Evolutionary conservation across 2,888 invertebrate species (phyloP), one percentile per base, ranked within the genome.

Genomic region (Orchestes rusci): DNA sequence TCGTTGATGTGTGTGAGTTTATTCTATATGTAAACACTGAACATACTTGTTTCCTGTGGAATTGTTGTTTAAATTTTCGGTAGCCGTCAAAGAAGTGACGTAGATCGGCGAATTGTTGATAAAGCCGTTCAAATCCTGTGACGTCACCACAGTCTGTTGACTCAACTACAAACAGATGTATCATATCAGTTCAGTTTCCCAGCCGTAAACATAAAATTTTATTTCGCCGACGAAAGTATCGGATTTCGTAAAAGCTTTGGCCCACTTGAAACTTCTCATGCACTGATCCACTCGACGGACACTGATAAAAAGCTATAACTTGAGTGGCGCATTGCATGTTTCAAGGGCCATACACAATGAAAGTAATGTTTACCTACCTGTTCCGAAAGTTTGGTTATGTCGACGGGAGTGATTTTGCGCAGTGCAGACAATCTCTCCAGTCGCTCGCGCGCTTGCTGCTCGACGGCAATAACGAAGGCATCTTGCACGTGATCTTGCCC

Each of bases 391-490:
- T 88, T 85, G 66, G 87, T 86, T 83, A 92, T 91, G 74, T 92
- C 91, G 68, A 91, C 84, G 48, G 94, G 92, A 60, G 88, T 89
- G 74, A 94, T 88, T 61, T 87, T 82, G 73, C 90, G 89, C 74
- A 92, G 84, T 57, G 90, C 89, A 52, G 93, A 88, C 64, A 94
- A 79, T 65, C 87, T 80, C 75, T 94, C 91, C 68, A 95, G 76
- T 63, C 92, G 83, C 74, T 92, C 90, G 61, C 88, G 76, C 50
- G 88, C 90, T 75, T 89, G 91, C 74, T 94, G 91, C 75, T 95
- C 94, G 68, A 95, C 92, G 56, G 94, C 94, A 73, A 95, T 94
- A 75, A 95, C 92, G 77, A 94, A 95, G 56, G 94, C 94, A 86
- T 94, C 92, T 72, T 92, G 90, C 65, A 94, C 84, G 66, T 85